Conservation (phyloP, 2,888 invertebrate genomes). For the Leptopilina syphax region DNA sequence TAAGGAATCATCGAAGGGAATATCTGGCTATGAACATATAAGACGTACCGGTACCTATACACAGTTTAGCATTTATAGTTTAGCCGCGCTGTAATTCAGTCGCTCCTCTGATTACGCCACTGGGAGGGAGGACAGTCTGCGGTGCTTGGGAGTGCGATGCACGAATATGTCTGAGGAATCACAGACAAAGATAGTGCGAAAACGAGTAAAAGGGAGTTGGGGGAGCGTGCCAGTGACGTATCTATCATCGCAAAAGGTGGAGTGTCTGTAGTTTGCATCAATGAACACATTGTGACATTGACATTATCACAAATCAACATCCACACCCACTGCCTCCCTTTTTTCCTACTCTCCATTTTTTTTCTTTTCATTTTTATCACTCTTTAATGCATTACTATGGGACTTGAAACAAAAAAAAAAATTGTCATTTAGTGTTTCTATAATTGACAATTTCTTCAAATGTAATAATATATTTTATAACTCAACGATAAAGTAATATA, state of each 20-base stretch:
- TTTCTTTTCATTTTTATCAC: not conserved
- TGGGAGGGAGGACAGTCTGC: slow-evolving; percentile 62
- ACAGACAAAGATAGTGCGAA: slow-evolving; percentile 35
- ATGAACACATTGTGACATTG: slow-evolving; percentile 53
- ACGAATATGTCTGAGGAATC: slow-evolving; percentile 24
- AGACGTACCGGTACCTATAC: too few relatives aligned
- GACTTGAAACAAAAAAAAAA: too few relatives aligned
- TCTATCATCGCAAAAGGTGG: slow-evolving; percentile 47
- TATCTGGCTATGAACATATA: not conserved
- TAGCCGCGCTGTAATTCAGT: slow-evolving; percentile 22
- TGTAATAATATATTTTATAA: too few relatives aligned
- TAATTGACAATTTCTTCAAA: too few relatives aligned
- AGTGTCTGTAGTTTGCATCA: slow-evolving; percentile 39
- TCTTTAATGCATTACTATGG: not conserved
- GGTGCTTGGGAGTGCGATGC: slow-evolving; percentile 57
- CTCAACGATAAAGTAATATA: too few relatives aligned
- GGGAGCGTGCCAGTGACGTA: slow-evolving; percentile 57
- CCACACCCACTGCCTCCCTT: not conserved
- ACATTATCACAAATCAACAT: slow-evolving; percentile 51
- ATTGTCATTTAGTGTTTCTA: too few relatives aligned
- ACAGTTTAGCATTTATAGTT: slow-evolving; percentile 13
- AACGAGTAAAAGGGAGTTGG: slow-evolving; percentile 49
- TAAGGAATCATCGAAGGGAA: slow-evolving; percentile 27
- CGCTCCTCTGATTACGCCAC: slow-evolving; percentile 29
- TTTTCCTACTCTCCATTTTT: not conserved